Percentiles rank a stretch among this genome's conserved stretches.
These are phyloP conservation scores for Cyprinodon tularosa DNA, from an alignment of 2,113 vertebrate species.

Conservation along the genomic window DNA sequence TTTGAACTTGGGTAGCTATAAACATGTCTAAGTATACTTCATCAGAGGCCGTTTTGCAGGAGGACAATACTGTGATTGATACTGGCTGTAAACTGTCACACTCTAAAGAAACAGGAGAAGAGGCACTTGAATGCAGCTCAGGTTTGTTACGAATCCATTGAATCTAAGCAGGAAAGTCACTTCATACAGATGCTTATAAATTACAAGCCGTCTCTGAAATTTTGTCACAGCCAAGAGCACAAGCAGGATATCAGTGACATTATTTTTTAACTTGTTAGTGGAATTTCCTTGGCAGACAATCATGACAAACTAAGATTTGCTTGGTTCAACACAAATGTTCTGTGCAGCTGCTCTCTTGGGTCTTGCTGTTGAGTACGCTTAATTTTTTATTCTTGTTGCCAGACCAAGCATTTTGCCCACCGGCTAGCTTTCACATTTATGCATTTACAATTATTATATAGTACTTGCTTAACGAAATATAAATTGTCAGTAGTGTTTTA, in stretches of 20 bases:
- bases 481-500: neutral
- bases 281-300: conserved; percentile 6
- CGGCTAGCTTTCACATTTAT: too few relatives aligned
- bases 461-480: neutral
- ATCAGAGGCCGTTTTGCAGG: conserved; percentile 58
- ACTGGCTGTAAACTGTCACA: conserved; percentile 56
- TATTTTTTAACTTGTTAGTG: neutral
- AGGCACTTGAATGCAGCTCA: conserved; percentile 62
- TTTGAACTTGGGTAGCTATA: conserved; percentile 76
- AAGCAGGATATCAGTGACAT: neutral
- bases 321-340: neutral
- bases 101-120: conserved; percentile 37
- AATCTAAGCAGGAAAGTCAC: conserved; percentile 26
- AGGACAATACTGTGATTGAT: conserved; percentile 76
- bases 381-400: too few relatives aligned
- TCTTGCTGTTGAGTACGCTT: neutral
- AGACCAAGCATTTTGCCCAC: too few relatives aligned
- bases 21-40: conserved; percentile 76
- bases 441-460: neutral
- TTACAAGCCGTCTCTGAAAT: neutral
- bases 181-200: neutral
- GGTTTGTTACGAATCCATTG: conserved; percentile 49
- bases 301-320: neutral
- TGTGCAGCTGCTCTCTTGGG: neutral
- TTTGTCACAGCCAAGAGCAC: neutral